These are phyloP conservation scores for Typhlomys cinereus DNA, from an alignment of 2,113 vertebrate species.

Conservation along the genomic window DNA sequence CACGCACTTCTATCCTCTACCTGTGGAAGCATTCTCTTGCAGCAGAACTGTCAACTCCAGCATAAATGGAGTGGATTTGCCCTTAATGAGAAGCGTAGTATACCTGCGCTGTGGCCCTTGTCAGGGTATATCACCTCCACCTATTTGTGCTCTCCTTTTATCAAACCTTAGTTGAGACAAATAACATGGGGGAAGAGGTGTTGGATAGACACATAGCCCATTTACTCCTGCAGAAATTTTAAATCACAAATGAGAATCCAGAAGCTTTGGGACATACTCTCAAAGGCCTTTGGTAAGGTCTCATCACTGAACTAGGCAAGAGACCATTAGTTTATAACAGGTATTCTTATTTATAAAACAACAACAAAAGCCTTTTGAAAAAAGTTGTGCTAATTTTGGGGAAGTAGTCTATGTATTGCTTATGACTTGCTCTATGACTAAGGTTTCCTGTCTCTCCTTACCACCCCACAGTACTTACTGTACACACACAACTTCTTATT, in stretches of 20 bases:
- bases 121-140: slow-evolving; percentile 4
- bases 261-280: not conserved
- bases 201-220: not conserved
- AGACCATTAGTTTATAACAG: not conserved
- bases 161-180: not conserved
- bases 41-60: not conserved
- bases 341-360: not conserved
- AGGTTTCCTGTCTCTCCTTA: not conserved
- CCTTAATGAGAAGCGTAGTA: slow-evolving; percentile 8
- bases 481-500: not conserved
- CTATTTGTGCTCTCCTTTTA: not conserved
- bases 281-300: not conserved
- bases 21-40: not conserved
- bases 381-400: not conserved
- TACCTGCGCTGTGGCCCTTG: not conserved
- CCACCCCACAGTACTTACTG: not conserved
- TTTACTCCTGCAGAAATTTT: not conserved
- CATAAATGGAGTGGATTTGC: not conserved
- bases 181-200: not conserved
- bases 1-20: not conserved
- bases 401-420: too few species aligned
- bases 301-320: not conserved
- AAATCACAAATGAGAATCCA: not conserved
- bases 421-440: not conserved
- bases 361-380: not conserved